Percentiles rank a stretch among this genome's conserved stretches.
These are phyloP conservation scores for Lophotriccus pileatus DNA, from an alignment of 2,797 vertebrate species.

Conservation along the genomic window DNA sequence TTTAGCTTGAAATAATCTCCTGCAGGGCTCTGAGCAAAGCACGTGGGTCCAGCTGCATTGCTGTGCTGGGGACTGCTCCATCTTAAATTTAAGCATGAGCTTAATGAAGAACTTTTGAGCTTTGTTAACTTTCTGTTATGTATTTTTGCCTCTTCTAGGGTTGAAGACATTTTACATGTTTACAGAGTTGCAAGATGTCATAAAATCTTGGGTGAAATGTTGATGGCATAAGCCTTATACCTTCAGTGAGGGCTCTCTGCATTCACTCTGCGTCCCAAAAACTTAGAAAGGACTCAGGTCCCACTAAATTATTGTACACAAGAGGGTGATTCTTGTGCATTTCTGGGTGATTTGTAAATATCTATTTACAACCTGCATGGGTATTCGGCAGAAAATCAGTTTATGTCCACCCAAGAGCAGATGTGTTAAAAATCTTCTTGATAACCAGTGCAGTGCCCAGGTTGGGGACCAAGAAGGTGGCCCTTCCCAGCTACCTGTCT, in stretches of 20 bases:
- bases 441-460: background rate
- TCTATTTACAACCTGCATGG: background rate
- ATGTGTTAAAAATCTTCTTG: background rate
- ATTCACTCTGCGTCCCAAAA: background rate
- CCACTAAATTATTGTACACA: background rate
- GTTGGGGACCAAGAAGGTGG: background rate
- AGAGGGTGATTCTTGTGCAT: background rate
- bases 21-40: rapidly evolving
- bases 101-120: background rate
- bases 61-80: background rate
- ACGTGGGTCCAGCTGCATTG: background rate
- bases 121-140: background rate
- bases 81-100: background rate
- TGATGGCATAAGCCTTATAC: background rate
- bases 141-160: background rate
- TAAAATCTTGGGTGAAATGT: background rate
- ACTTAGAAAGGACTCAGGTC: background rate
- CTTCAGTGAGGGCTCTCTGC: background rate
- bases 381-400: background rate
- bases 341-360: background rate
- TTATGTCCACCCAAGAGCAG: background rate
- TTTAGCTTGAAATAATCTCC: background rate
- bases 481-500: background rate
- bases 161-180: background rate
- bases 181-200: background rate